A percentile compares a stretch with the other conserved stretches of the same genome.
Evolutionary conservation across 2,797 vertebrate genomes (phyloP).

Genomic region (Tadarida brasiliensis): DNA sequence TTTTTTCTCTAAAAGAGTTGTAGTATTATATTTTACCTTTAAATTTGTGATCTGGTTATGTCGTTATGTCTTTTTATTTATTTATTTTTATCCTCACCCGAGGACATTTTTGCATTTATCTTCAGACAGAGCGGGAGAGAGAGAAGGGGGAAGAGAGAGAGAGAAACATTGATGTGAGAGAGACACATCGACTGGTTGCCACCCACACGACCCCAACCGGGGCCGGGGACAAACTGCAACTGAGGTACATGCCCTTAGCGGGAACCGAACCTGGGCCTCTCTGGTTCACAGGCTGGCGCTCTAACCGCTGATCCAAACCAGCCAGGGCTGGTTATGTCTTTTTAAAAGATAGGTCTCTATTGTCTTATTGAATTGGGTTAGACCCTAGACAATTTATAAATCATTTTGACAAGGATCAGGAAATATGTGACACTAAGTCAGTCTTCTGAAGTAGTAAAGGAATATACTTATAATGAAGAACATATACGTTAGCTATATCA

Average conservation of each 20-base stretch:
- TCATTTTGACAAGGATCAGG: slow-evolving; percentile 27
- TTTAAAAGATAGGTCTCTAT: neutral
- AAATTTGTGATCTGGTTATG: slow-evolving; percentile 10
- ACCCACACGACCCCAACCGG: too few species aligned
- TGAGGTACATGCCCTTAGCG: too few species aligned
- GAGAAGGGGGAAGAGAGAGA: too few species aligned
- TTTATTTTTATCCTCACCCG: too few species aligned
- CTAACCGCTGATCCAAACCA: too few species aligned
- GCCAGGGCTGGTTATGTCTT: neutral
- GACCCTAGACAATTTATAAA: neutral
- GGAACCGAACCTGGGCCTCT: too few species aligned
- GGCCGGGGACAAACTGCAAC: too few species aligned
- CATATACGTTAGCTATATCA: neutral
- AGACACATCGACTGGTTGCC: too few species aligned
- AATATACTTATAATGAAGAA: neutral
- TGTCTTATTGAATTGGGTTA: neutral
- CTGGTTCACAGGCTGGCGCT: too few species aligned
- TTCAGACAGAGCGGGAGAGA: too few species aligned
- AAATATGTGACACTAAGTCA: slow-evolving; percentile 15
- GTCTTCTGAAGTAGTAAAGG: neutral
- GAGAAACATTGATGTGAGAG: too few species aligned
- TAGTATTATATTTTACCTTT: slow-evolving; percentile 46
- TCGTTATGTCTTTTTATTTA: neutral
- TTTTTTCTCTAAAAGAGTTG: slow-evolving; percentile 11
- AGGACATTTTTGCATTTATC: too few species aligned